These are phyloP conservation scores for Hylaeus anthracinus DNA, from an alignment of 1,140 invertebrate species.

Conservation along the genomic window DNA sequence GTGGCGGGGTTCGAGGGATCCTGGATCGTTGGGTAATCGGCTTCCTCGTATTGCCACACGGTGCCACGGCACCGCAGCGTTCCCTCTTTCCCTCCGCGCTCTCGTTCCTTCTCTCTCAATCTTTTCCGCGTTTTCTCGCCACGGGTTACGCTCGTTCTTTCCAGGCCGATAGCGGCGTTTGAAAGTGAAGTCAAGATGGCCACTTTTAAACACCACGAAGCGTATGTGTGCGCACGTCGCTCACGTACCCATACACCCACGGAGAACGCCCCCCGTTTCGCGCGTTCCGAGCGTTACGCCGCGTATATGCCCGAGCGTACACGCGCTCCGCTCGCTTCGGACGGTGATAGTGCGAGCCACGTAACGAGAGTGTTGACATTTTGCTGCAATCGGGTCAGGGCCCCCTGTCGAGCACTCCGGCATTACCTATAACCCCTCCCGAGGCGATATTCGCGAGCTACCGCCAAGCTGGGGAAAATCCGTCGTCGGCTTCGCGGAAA, in stretches of 20 bases:
- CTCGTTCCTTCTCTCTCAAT: not conserved
- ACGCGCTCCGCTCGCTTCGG: slow-evolving; percentile 18
- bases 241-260: slow-evolving; percentile 5
- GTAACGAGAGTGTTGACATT: slow-evolving; percentile 79
- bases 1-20: slow-evolving; percentile 51
- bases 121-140: not conserved
- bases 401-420: slow-evolving; percentile 61
- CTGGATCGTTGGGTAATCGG: slow-evolving; percentile 75
- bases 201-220: slow-evolving; percentile 63
- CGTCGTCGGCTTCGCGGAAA: too few species aligned
- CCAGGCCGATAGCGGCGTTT: slow-evolving; percentile 48
- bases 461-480: not conserved
- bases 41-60: slow-evolving; percentile 77
- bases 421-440: slow-evolving; percentile 73
- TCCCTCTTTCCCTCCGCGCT: slow-evolving; percentile 23
- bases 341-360: slow-evolving; percentile 67
- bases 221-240: not conserved
- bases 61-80: slow-evolving; percentile 55
- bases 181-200: slow-evolving; percentile 77
- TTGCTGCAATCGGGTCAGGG: slow-evolving; percentile 79
- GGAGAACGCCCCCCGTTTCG: not conserved
- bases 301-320: not conserved
- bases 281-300: slow-evolving; percentile 20
- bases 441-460: slow-evolving; percentile 61
- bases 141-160: not conserved